These are phyloP conservation scores for Drosophila nikananu DNA, from an alignment of 1,140 invertebrate genomes.

Conservation along the genomic window DNA sequence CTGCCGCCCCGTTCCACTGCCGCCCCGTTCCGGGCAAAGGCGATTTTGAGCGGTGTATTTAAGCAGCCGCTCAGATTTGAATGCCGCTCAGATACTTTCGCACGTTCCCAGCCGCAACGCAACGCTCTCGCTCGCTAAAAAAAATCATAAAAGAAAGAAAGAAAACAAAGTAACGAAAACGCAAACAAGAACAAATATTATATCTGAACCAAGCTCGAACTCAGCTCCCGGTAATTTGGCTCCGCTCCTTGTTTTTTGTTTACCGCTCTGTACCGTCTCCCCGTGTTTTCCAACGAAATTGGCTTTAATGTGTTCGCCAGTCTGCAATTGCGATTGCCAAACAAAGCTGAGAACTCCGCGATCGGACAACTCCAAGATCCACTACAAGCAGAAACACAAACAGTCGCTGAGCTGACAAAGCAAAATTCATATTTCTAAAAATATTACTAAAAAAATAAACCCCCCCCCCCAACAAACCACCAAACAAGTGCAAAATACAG, in stretches of 20 bases:
- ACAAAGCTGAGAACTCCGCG: slow-evolving; percentile 31
- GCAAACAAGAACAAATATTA: background rate
- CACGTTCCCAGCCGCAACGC: slow-evolving; percentile 29
- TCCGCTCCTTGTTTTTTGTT: background rate
- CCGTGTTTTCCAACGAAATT: slow-evolving; percentile 13
- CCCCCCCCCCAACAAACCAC: background rate
- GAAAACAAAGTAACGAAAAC: slow-evolving; percentile 12
- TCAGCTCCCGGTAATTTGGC: background rate
- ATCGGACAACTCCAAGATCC: slow-evolving; percentile 35
- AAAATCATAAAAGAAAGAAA: background rate
- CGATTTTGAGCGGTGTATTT: slow-evolving; percentile 60
- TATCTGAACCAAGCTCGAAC: background rate
- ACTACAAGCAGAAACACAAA: slow-evolving; percentile 60
- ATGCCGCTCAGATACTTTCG: slow-evolving; percentile 72
- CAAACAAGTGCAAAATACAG: slow-evolving; percentile 29
- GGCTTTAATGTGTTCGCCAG: slow-evolving; percentile 61
- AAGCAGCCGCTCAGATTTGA: slow-evolving; percentile 59
- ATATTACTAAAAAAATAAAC: background rate
- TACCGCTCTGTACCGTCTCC: background rate
- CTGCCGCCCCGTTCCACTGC: slow-evolving; percentile 49
- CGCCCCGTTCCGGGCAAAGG: slow-evolving; percentile 36
- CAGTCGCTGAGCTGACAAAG: slow-evolving; percentile 63
- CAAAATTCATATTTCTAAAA: slow-evolving; percentile 1
- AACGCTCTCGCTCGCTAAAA: slow-evolving; percentile 31
- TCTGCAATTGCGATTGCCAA: slow-evolving; percentile 38